Conservation (phyloP, 92 coral and sea anemone genomes). For the Palythoa heliodiscus region DNA sequence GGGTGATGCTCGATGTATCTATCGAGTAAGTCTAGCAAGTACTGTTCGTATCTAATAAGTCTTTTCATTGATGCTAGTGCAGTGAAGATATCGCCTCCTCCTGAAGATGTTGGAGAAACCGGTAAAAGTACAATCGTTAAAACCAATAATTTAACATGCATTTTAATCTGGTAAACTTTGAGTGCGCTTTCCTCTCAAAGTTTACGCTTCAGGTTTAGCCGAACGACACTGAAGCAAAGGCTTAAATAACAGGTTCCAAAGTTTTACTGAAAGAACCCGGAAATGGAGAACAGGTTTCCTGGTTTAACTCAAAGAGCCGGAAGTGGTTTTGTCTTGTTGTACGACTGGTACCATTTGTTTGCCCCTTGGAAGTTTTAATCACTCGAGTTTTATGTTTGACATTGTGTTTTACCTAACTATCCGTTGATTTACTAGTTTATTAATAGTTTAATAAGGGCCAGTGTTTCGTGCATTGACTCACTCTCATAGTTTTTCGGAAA, state of each 20-base stretch:
- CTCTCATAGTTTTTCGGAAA: too few relatives aligned
- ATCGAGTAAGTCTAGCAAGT: constrained; percentile 62
- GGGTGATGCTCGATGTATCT: constrained; percentile 51
- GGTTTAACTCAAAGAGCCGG: constrained; percentile 21
- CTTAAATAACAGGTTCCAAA: constrained; percentile 2
- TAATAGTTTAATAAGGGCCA: background rate
- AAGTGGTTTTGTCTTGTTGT: background rate
- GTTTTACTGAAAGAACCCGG: too few relatives aligned
- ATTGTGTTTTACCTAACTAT: background rate
- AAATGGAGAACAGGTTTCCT: too few relatives aligned
- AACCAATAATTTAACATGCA: background rate
- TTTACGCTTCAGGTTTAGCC: background rate
- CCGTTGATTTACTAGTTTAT: background rate
- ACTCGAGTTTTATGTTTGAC: background rate
- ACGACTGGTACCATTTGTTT: constrained; percentile 20
- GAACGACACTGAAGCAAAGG: background rate
- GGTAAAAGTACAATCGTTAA: constrained; percentile 7
- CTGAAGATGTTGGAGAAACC: background rate
- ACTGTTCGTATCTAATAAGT: constrained; percentile 68
- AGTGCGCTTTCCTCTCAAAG: background rate
- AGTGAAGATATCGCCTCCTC: constrained; percentile 9
- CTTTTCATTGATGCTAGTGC: constrained; percentile 66
- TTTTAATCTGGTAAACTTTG: background rate
- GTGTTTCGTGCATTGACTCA: background rate
- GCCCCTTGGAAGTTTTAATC: constrained; percentile 12